phyloP scores from a whole-genome alignment of 2,888 invertebrate species.

The Nomada ferruginata region DNA sequence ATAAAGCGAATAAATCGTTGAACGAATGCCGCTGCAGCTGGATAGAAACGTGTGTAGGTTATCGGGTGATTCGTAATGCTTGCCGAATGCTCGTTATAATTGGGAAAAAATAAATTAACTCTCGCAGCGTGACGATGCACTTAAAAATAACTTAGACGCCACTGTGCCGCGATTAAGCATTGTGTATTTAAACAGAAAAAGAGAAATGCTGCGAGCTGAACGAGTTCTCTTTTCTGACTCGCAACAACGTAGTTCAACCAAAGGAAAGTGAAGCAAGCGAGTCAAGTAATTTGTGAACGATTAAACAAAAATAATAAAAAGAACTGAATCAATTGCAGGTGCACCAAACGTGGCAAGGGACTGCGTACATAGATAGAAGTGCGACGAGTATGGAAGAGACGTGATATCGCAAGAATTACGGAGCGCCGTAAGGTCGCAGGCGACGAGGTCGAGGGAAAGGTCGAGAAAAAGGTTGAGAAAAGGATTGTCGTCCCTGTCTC shows the following conservation, averaged over 20 bases:
- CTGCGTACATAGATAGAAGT: too few species aligned
- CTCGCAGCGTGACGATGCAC: background rate
- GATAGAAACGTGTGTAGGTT: background rate
- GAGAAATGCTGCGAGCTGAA: background rate
- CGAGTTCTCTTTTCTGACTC: too few species aligned
- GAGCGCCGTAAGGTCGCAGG: background rate
- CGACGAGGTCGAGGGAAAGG: background rate
- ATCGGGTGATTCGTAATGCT: background rate
- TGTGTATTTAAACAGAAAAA: too few species aligned
- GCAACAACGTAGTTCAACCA: too few species aligned
- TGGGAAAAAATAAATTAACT: background rate
- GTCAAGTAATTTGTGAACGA: background rate
- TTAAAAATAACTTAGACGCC: background rate
- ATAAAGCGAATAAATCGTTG: background rate
- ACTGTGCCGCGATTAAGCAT: too few species aligned
- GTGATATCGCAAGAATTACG: background rate
- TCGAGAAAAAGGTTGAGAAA: background rate
- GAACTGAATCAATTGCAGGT: background rate
- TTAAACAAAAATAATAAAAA: background rate
- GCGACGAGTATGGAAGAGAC: too few species aligned
- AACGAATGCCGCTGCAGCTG: background rate
- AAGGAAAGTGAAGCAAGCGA: too few species aligned
- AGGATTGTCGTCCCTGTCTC: slow-evolving; percentile 13
- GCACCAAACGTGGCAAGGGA: background rate
- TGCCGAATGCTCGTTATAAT: background rate